Evolutionary conservation across 1,140 invertebrate genomes (phyloP).

Genomic region (Carposina sasakii): DNA sequence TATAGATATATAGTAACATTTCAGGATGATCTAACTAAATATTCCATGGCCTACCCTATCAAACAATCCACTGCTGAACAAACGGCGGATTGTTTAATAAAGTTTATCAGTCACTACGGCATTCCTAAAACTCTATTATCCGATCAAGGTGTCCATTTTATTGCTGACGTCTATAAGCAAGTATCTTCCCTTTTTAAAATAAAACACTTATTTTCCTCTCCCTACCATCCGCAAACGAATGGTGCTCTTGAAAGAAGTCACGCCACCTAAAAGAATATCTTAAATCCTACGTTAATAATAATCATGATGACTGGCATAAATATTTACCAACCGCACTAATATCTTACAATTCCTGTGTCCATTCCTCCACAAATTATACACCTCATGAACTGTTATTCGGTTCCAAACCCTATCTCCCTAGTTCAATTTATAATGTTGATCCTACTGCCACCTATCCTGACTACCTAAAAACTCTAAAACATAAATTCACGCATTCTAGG

Average conservation of each 20-base stretch:
- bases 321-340: conserved; percentile 27
- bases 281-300: conserved; percentile 30
- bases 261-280: conserved; percentile 33
- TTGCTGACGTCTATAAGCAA: conserved; percentile 27
- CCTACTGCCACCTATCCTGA: conserved; percentile 8
- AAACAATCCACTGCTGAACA: conserved; percentile 7
- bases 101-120: conserved; percentile 20
- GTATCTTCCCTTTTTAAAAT: conserved; percentile 34
- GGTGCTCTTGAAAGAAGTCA: conserved; percentile 15
- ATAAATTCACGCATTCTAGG: neutral
- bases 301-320: conserved; percentile 32
- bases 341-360: conserved; percentile 33
- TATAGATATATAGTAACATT: conserved; percentile 20
- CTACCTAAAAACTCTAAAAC: conserved; percentile 8
- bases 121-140: conserved; percentile 32
- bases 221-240: conserved; percentile 26
- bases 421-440: conserved; percentile 6
- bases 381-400: conserved; percentile 40
- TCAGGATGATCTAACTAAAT: conserved; percentile 21
- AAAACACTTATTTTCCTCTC: conserved; percentile 29
- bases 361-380: conserved; percentile 27
- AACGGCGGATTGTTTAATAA: conserved; percentile 9
- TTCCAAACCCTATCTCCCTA: conserved; percentile 26
- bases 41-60: conserved; percentile 9
- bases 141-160: conserved; percentile 38